Percentiles rank a stretch among this genome's conserved stretches.
Evolutionary conservation across 2,797 vertebrate species (phyloP).

Genomic region (Enteromius unitaeniatus): DNA sequence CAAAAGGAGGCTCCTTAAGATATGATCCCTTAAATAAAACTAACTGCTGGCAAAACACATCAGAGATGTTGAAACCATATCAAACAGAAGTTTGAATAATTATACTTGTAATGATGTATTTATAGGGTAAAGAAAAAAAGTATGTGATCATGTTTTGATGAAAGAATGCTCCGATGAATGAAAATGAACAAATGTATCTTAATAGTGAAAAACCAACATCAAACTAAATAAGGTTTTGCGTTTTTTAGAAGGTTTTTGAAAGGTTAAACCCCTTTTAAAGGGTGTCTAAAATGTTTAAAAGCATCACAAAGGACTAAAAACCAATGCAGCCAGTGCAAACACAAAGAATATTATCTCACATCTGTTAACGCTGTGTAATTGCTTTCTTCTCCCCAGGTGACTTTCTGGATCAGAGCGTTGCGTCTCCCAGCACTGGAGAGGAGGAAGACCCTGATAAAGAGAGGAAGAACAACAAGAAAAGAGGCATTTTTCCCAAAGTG

Average conservation of each 20-base stretch:
- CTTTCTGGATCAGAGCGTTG: conserved; percentile 60
- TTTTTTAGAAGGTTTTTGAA: not conserved
- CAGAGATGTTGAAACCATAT: not conserved
- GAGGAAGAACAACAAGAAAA: conserved; percentile 94
- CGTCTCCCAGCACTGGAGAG: conserved; percentile 87
- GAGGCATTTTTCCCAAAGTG: conserved; percentile 97
- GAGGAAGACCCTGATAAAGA: conserved; percentile 94
- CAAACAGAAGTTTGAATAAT: not conserved
- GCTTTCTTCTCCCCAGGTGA: conserved; percentile 54
- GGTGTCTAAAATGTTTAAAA: not conserved
- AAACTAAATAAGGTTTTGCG: not conserved
- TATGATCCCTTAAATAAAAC: not conserved
- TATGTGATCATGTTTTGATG: not conserved
- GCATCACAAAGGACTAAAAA: not conserved
- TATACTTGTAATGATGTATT: not conserved
- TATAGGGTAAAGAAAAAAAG: not conserved
- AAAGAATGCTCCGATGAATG: not conserved
- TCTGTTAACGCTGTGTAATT: not conserved
- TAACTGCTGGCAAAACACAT: not conserved
- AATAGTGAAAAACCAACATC: not conserved
- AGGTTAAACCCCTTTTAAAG: not conserved
- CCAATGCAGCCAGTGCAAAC: not conserved
- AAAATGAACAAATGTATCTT: not conserved
- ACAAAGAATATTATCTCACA: not conserved
- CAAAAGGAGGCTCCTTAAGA: not conserved